A percentile compares a stretch with the other conserved stretches of the same genome.
phyloP scores from a whole-genome alignment of 2,888 invertebrate genomes.

The Cryptosula pallasiana region DNA sequence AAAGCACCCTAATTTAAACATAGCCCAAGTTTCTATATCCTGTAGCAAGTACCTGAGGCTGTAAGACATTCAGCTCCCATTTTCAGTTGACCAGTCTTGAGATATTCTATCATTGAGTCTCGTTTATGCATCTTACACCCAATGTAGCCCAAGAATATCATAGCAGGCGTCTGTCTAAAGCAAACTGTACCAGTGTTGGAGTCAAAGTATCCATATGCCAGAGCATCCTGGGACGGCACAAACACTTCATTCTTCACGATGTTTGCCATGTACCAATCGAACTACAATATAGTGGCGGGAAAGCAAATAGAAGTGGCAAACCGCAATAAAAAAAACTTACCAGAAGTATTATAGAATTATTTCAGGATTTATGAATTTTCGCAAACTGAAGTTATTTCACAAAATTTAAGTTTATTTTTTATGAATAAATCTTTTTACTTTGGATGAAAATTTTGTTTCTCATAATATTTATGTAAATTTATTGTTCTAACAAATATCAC shows the following conservation, averaged over 20 bases:
- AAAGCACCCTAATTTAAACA: too few species aligned
- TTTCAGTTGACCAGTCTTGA: slow-evolving; percentile 15
- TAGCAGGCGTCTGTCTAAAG: slow-evolving; percentile 19
- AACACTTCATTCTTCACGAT: slow-evolving; percentile 21
- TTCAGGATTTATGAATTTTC: too few species aligned
- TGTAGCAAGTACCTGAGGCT: background rate
- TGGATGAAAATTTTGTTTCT: too few species aligned
- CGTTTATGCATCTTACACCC: slow-evolving; percentile 17
- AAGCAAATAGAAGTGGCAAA: too few species aligned
- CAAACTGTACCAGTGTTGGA: slow-evolving; percentile 6
- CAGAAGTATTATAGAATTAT: too few species aligned
- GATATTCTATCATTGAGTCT: background rate
- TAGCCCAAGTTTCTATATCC: too few species aligned
- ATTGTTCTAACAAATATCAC: too few species aligned
- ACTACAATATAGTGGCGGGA: slow-evolving; percentile 23
- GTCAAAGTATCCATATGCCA: slow-evolving; percentile 22
- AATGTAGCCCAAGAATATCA: slow-evolving; percentile 7
- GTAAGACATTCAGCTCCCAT: slow-evolving; percentile 11
- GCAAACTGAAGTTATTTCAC: too few species aligned
- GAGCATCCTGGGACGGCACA: background rate
- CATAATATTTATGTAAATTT: too few species aligned
- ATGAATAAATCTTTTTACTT: too few species aligned
- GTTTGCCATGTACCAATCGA: slow-evolving; percentile 21
- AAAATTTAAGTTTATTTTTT: too few species aligned
- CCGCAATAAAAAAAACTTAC: too few species aligned